These are phyloP conservation scores for Poeciliopsis retropinna DNA, from an alignment of 2,113 vertebrate species.

Conservation along the genomic window DNA sequence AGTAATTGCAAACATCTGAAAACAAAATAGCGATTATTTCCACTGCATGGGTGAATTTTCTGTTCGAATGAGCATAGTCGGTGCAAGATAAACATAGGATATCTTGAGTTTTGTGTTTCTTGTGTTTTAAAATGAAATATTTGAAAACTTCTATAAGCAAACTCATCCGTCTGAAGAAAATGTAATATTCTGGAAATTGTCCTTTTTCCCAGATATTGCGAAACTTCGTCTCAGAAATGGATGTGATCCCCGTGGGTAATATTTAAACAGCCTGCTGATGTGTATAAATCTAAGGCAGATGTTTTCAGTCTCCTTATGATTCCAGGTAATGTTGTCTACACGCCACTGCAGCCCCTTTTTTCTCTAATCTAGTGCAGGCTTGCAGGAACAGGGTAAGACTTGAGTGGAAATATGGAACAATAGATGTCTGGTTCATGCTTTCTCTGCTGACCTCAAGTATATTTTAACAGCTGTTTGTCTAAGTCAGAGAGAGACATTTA, in stretches of 20 bases:
- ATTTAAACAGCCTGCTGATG: constrained; percentile 12
- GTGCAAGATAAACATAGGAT: background rate
- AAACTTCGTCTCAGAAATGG: constrained; percentile 26
- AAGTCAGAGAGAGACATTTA: constrained; percentile 58
- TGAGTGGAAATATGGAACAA: constrained; percentile 54
- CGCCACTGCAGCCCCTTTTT: constrained; percentile 16
- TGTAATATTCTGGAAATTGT: too few species aligned
- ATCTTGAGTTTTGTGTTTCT: background rate
- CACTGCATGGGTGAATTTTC: background rate
- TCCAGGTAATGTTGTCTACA: constrained; percentile 17
- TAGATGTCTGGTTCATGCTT: constrained; percentile 55
- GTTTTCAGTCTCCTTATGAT: constrained; percentile 29
- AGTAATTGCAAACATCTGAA: background rate
- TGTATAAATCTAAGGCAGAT: constrained; percentile 22
- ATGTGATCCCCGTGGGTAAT: constrained; percentile 14
- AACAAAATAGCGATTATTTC: background rate
- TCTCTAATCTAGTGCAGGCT: constrained; percentile 21
- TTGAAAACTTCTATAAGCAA: constrained; percentile 19
- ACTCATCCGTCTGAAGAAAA: background rate
- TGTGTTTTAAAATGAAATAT: background rate
- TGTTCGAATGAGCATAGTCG: background rate
- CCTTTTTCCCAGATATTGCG: constrained; percentile 22
- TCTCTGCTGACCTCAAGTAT: constrained; percentile 37
- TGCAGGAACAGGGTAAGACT: constrained; percentile 22
- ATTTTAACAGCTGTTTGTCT: constrained; percentile 35